Conservation (phyloP, 2,888 invertebrate species). For the Mantis religiosa region DNA sequence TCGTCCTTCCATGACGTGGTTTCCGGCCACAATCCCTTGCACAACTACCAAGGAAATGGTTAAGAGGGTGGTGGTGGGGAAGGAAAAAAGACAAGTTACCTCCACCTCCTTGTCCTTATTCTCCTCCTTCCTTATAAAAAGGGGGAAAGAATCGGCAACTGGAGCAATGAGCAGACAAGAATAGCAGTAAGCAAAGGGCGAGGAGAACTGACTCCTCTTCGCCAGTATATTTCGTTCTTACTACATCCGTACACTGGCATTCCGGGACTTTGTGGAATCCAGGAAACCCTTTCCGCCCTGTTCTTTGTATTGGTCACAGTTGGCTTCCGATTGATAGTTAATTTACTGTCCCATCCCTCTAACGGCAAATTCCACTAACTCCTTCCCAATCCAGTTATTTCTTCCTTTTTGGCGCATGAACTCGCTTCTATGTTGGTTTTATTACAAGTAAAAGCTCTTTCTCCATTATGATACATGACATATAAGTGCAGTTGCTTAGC, state of each 20-base stretch:
- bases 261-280: neutral
- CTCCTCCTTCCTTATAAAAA: neutral
- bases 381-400: neutral
- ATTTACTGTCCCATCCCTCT: neutral
- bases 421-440: neutral
- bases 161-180: neutral
- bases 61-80: neutral
- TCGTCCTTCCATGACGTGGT: conserved; percentile 2
- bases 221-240: neutral
- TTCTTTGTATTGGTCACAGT: conserved; percentile 1
- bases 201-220: neutral
- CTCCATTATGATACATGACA: neutral
- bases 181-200: neutral
- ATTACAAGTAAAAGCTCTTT: neutral
- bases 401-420: neutral
- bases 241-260: neutral
- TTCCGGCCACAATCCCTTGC: neutral
- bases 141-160: neutral
- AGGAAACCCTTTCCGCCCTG: neutral
- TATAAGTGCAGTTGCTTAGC: neutral
- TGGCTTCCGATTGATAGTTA: neutral
- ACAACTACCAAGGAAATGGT: conserved; percentile 1
- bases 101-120: neutral
- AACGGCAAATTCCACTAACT: neutral
- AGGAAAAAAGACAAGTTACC: neutral